Evolutionary conservation across 2,113 vertebrate species (phyloP).

Genomic region (Gallinago media): DNA sequence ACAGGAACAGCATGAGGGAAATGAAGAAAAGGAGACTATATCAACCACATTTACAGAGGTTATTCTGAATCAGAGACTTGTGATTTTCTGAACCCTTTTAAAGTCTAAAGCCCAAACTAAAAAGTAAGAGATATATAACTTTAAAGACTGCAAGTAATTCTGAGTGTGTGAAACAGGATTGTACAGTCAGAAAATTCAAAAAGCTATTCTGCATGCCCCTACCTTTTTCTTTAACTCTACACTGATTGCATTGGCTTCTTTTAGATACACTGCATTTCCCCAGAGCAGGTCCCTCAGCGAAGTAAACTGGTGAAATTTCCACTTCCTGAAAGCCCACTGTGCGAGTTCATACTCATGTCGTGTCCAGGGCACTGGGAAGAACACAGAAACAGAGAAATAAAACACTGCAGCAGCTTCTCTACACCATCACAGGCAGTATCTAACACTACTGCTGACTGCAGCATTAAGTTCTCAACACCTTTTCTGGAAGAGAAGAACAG

Average conservation of each 20-base stretch:
- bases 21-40: neutral
- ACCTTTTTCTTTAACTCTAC: slow-evolving; percentile 99
- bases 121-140: neutral
- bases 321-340: slow-evolving; percentile 97
- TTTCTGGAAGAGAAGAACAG: neutral
- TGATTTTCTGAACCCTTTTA: neutral
- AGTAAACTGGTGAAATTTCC: slow-evolving; percentile 98
- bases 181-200: neutral
- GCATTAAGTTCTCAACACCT: neutral
- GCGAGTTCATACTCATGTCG: slow-evolving; percentile 93
- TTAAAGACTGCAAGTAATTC: neutral
- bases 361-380: slow-evolving; percentile 89
- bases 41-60: neutral
- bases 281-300: slow-evolving; percentile 95
- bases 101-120: neutral
- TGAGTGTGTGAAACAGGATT: neutral
- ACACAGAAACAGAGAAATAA: neutral
- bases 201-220: neutral
- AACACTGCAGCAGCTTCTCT: neutral
- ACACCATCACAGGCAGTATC: neutral
- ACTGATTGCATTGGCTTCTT: slow-evolving; percentile 97
- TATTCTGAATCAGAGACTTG: neutral
- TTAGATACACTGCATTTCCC: slow-evolving; percentile 96
- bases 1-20: neutral
- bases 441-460: neutral